Evolutionary conservation across 1,140 invertebrate species (phyloP).

Genomic region (Coelopa frigida): DNA sequence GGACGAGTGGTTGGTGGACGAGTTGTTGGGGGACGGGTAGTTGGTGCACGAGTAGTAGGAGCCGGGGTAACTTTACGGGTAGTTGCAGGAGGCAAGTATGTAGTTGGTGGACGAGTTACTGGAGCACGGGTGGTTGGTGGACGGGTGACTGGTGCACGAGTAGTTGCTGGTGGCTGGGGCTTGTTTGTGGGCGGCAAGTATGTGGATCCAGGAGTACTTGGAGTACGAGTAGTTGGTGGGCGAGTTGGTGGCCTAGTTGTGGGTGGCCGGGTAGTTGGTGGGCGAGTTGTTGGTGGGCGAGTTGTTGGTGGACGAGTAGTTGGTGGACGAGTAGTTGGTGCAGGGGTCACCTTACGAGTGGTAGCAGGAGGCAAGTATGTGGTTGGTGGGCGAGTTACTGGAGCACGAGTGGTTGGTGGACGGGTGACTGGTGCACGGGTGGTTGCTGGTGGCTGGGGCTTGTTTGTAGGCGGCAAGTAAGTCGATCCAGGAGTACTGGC

Average conservation of each 20-base stretch:
- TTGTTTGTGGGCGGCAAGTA: constrained; percentile 13
- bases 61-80: neutral
- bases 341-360: neutral
- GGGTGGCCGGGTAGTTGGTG: constrained; percentile 3
- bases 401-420: constrained; percentile 10
- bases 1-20: constrained; percentile 14
- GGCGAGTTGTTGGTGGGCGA: constrained; percentile 11
- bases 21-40: neutral
- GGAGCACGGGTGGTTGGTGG: constrained; percentile 10
- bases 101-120: neutral
- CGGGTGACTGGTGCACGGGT: constrained; percentile 8
- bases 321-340: constrained; percentile 14
- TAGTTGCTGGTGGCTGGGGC: constrained; percentile 12
- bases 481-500: constrained; percentile 5
- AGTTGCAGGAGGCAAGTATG: neutral
- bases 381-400: neutral
- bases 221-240: neutral
- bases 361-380: neutral
- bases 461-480: constrained; percentile 12
- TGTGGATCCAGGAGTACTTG: constrained; percentile 5
- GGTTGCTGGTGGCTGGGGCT: constrained; percentile 11
- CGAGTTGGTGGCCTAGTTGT: constrained; percentile 2
- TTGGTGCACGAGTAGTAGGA: constrained; percentile 4
- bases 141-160: constrained; percentile 8
- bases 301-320: constrained; percentile 4